Percentiles rank a stretch among this genome's conserved stretches.
Evolutionary conservation across 2,113 vertebrate genomes (phyloP).

Genomic region (Zingel zingel): DNA sequence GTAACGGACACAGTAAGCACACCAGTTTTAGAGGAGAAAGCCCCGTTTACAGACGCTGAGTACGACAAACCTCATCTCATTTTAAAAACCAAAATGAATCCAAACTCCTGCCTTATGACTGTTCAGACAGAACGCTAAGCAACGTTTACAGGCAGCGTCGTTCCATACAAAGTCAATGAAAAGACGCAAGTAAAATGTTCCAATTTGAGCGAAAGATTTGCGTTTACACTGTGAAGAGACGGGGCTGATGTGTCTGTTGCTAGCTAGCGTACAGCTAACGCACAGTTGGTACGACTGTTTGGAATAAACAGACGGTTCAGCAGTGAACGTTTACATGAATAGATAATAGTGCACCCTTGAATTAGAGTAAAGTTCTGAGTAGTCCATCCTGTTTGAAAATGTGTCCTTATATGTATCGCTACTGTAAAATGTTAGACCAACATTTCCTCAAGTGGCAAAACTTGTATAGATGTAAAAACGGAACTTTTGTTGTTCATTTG

Average conservation of each 20-base stretch:
- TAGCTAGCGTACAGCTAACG: background rate
- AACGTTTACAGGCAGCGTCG: background rate
- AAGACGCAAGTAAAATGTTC: background rate
- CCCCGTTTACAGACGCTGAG: background rate
- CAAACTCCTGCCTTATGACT: slow-evolving; percentile 70
- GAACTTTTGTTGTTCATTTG: slow-evolving; percentile 61
- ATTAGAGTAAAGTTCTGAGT: slow-evolving; percentile 23
- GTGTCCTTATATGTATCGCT: slow-evolving; percentile 60
- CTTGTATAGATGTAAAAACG: slow-evolving; percentile 68
- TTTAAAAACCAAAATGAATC: slow-evolving; percentile 33
- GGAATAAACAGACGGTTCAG: background rate
- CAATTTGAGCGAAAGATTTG: too few relatives aligned
- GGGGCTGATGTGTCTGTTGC: too few relatives aligned
- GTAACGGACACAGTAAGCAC: background rate
- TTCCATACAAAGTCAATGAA: background rate
- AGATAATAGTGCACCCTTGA: slow-evolving; percentile 13
- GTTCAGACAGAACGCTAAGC: slow-evolving; percentile 4
- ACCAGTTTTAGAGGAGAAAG: too few relatives aligned
- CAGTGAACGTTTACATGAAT: background rate
- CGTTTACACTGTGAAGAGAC: background rate
- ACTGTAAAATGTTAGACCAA: slow-evolving; percentile 54
- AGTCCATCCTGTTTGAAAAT: slow-evolving; percentile 43
- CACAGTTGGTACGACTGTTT: background rate
- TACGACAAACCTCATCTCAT: background rate
- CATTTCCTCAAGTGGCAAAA: slow-evolving; percentile 48